Evolutionary conservation across 2,888 invertebrate genomes (phyloP).

Genomic region (Phasia obesa): DNA sequence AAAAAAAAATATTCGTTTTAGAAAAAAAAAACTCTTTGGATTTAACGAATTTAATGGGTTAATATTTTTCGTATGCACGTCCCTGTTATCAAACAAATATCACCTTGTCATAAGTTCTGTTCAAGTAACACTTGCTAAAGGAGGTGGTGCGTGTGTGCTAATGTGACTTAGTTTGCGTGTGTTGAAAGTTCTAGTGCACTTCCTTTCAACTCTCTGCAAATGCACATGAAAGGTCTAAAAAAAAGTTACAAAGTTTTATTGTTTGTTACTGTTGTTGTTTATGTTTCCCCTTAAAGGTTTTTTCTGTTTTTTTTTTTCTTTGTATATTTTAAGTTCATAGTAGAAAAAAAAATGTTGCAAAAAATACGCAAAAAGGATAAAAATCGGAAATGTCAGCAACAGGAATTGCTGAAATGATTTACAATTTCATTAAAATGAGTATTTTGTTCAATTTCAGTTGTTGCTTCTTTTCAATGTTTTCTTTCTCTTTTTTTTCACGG

Average conservation of each 20-base stretch:
- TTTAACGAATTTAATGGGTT: not conserved
- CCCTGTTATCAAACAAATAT: constrained; percentile 23
- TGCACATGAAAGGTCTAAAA: not conserved
- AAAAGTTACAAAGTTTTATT: too few species aligned
- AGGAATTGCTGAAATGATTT: constrained; percentile 70
- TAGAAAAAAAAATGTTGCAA: not conserved
- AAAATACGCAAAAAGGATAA: constrained; percentile 32
- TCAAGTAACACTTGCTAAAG: not conserved
- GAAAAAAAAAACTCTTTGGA: not conserved
- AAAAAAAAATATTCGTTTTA: too few species aligned
- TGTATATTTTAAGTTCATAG: not conserved
- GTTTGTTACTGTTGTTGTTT: not conserved
- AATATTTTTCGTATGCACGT: not conserved
- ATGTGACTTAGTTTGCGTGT: constrained; percentile 16
- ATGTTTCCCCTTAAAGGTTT: not conserved
- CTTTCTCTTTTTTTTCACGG: not conserved
- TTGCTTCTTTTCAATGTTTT: not conserved
- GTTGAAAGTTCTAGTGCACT: constrained; percentile 5
- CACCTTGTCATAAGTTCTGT: constrained; percentile 32
- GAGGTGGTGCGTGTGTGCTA: not conserved
- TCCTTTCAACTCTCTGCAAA: constrained; percentile 8
- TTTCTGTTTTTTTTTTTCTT: not conserved
- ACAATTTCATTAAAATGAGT: constrained; percentile 48
- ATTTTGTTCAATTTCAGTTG: constrained; percentile 3
- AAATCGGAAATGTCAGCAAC: constrained; percentile 68